These are phyloP conservation scores for Ommatoiulus sabulosus DNA, from an alignment of 2,888 invertebrate species.

Conservation along the genomic window DNA sequence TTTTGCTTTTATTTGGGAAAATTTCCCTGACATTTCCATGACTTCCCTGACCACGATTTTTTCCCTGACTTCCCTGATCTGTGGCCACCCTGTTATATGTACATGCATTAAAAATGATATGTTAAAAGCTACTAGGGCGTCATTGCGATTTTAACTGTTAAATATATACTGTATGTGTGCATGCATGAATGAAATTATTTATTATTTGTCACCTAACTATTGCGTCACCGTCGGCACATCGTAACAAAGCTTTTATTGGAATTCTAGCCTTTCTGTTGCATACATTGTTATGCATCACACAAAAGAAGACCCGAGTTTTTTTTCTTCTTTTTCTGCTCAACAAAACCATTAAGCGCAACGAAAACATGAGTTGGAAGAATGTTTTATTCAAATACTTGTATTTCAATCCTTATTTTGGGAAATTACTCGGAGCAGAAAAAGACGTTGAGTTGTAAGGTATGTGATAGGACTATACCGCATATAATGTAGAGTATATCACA, in stretches of 20 bases:
- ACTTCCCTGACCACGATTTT: no score
- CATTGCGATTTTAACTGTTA: no score
- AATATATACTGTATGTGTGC: background rate
- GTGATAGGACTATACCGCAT: background rate
- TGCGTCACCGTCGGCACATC: background rate
- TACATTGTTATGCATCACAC: background rate
- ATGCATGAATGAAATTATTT: background rate
- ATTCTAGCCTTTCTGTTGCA: conserved; percentile 13
- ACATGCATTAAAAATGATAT: no score
- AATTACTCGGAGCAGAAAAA: conserved; percentile 1
- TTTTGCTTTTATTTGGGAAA: no score
- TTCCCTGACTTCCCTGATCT: no score
- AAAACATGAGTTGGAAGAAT: conserved; percentile 1
- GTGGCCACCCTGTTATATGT: no score
- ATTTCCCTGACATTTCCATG: no score
- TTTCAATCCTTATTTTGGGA: conserved; percentile 26
- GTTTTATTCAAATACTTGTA: conserved; percentile 10
- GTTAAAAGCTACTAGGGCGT: no score
- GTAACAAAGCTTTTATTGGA: conserved; percentile 1
- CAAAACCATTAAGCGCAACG: background rate
- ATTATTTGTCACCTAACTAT: background rate
- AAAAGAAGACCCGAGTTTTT: background rate
- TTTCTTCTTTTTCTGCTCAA: background rate
- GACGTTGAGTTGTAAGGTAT: background rate
- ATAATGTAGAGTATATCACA: background rate